These are phyloP conservation scores for Pterophyllum scalare DNA, from an alignment of 2,113 vertebrate species.

Conservation along the genomic window DNA sequence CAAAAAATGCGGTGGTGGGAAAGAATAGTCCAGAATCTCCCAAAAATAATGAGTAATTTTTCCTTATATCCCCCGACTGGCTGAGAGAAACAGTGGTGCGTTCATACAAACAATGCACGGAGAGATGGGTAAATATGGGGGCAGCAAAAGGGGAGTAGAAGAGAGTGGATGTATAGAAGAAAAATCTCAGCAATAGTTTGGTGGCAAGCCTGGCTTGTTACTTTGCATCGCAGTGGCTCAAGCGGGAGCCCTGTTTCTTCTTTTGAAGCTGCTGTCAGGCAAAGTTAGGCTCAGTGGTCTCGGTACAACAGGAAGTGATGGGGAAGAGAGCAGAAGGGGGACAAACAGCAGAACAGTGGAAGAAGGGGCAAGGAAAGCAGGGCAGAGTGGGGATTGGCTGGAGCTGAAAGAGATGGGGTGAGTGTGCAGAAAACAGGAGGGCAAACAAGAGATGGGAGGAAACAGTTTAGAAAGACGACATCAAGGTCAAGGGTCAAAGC, in stretches of 20 bases:
- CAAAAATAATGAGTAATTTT: background rate
- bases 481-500: constrained; percentile 29
- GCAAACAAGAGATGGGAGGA: background rate
- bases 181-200: constrained; percentile 11
- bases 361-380: background rate
- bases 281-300: constrained; percentile 52
- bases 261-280: constrained; percentile 59
- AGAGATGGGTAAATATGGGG: constrained; percentile 12
- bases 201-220: constrained; percentile 26
- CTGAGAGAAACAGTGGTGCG: background rate
- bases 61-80: background rate
- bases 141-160: background rate
- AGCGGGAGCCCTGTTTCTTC: constrained; percentile 33
- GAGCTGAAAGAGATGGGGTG: background rate
- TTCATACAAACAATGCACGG: constrained; percentile 19
- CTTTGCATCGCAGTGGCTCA: constrained; percentile 27
- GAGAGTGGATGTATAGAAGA: background rate
- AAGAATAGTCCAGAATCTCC: background rate
- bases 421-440: background rate
- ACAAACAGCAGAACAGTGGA: constrained; percentile 3
- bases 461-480: constrained; percentile 31
- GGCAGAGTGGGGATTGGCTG: background rate
- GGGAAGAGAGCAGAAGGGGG: background rate
- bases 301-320: constrained; percentile 46
- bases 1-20: background rate